Conservation (phyloP, 2,113 vertebrate species). For the Zapornia atra region DNA sequence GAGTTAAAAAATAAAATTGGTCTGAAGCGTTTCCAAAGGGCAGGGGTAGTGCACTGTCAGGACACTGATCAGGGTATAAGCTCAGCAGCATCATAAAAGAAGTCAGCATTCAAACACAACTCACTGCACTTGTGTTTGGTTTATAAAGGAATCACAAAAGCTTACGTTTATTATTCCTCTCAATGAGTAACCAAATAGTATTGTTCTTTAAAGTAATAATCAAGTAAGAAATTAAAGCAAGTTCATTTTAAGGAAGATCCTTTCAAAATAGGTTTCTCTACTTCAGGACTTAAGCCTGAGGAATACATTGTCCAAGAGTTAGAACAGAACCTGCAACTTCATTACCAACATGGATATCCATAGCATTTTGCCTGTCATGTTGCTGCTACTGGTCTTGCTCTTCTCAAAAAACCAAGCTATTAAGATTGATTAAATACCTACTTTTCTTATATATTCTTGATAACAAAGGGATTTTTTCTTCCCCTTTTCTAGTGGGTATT, state of each 20-base stretch:
- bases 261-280: not conserved
- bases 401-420: constrained; percentile 68
- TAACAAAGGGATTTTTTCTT: constrained; percentile 71
- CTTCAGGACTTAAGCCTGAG: constrained; percentile 1
- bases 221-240: not conserved
- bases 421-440: constrained; percentile 74
- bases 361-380: not conserved
- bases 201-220: not conserved
- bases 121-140: not conserved
- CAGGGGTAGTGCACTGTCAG: not conserved
- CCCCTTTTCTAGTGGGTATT: constrained; percentile 63
- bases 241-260: not conserved
- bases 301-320: not conserved
- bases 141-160: not conserved
- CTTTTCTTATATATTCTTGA: constrained; percentile 71
- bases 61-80: not conserved
- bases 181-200: not conserved
- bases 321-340: not conserved
- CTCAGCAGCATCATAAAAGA: not conserved
- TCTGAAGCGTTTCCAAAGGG: not conserved
- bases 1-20: not conserved
- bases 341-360: not conserved
- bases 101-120: not conserved
- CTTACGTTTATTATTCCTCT: too few species aligned
- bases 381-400: constrained; percentile 40